A percentile compares a stretch with the other conserved stretches of the same genome.
These are phyloP conservation scores for Spodoptera littoralis DNA, from an alignment of 2,888 invertebrate genomes.

Conservation along the genomic window DNA sequence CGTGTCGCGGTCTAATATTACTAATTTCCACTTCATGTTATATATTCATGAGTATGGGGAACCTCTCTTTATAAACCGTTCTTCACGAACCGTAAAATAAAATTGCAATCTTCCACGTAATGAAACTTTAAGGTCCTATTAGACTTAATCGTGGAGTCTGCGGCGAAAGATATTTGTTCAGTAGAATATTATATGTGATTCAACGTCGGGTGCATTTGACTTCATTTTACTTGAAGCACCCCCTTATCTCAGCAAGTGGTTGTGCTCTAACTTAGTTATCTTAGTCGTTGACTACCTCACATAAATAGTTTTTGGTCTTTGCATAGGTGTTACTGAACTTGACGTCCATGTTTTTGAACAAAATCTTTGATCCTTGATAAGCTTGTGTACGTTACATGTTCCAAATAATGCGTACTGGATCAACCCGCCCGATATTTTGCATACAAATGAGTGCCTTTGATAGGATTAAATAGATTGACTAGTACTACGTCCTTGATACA, in stretches of 20 bases:
- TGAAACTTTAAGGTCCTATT: conserved; percentile 34
- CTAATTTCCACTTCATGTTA: conserved; percentile 27
- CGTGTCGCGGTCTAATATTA: conserved; percentile 28
- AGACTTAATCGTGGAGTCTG: conserved; percentile 21
- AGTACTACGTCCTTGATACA: neutral
- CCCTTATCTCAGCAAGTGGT: conserved; percentile 26
- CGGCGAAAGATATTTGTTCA: conserved; percentile 20
- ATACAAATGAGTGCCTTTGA: conserved; percentile 9
- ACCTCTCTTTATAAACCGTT: conserved; percentile 17
- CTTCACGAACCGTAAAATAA: conserved; percentile 17
- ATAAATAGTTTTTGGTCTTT: conserved; percentile 1
- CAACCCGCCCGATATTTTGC: conserved; percentile 15
- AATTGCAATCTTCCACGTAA: conserved; percentile 16
- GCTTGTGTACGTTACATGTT: neutral
- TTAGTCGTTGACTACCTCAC: conserved; percentile 12
- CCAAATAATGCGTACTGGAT: conserved; percentile 6
- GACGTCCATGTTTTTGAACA: neutral
- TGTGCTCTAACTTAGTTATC: conserved; percentile 27
- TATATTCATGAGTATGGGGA: conserved; percentile 16
- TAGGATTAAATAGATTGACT: conserved; percentile 17
- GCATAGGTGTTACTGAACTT: neutral
- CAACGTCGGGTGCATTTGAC: conserved; percentile 38
- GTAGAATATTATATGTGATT: conserved; percentile 41
- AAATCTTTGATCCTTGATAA: neutral
- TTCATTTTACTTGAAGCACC: conserved; percentile 36